phyloP scores from a whole-genome alignment of 2,888 invertebrate species.

The Bugula neritina region DNA sequence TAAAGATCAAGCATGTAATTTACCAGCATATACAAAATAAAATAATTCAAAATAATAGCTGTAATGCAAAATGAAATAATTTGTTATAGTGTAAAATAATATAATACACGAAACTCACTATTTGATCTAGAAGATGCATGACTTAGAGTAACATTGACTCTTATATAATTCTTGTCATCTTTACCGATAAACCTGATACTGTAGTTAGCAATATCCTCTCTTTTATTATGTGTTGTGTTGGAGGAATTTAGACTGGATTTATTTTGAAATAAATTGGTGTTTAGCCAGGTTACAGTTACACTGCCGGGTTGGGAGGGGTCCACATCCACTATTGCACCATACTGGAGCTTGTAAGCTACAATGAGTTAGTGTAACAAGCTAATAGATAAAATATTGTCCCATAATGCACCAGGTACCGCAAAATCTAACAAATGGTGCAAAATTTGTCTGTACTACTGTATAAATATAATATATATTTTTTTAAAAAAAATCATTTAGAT shows the following conservation, averaged over 20 bases:
- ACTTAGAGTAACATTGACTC: neutral
- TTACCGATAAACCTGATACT: neutral
- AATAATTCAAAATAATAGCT: too few species aligned
- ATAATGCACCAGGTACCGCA: too few species aligned
- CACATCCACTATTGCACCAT: neutral
- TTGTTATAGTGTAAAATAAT: too few species aligned
- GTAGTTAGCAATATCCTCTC: neutral
- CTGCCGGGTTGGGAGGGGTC: neutral
- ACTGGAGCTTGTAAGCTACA: constrained; percentile 5
- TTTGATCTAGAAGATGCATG: neutral
- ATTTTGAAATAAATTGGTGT: neutral
- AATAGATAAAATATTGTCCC: too few species aligned
- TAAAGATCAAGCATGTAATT: too few species aligned
- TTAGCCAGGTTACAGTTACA: neutral
- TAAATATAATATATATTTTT: too few species aligned
- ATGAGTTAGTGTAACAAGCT: too few species aligned
- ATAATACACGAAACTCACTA: neutral
- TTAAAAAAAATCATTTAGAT: too few species aligned
- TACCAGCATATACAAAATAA: too few species aligned
- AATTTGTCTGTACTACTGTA: too few species aligned
- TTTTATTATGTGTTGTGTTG: neutral
- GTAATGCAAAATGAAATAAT: too few species aligned
- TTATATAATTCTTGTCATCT: neutral
- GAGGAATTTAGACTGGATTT: neutral
- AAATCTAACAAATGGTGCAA: too few species aligned